phyloP scores from a whole-genome alignment of 2,888 invertebrate genomes.

The Noctua janthina region DNA sequence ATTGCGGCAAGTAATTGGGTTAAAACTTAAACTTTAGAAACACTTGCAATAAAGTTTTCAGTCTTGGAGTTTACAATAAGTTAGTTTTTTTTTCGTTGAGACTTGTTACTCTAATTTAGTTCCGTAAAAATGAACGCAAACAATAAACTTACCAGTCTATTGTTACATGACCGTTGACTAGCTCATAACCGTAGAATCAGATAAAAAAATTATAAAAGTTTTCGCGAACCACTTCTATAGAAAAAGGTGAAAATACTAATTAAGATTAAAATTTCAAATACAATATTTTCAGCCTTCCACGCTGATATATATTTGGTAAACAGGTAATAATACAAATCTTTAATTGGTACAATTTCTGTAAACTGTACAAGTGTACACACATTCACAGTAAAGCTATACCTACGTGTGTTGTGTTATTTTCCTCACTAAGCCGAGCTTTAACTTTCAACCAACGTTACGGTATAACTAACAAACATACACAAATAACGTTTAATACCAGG shows the following conservation, averaged over 20 bases:
- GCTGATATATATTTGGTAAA: background rate
- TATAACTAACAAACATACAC: slow-evolving; percentile 17
- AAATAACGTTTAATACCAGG: slow-evolving; percentile 21
- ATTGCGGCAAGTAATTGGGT: background rate
- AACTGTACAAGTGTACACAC: background rate
- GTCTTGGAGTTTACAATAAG: background rate
- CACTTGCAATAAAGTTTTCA: background rate
- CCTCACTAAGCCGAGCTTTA: slow-evolving; percentile 33
- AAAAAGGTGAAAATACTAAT: background rate
- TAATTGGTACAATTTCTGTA: background rate
- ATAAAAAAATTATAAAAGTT: background rate
- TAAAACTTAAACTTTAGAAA: background rate
- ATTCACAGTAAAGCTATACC: background rate
- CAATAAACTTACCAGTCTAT: background rate
- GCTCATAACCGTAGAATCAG: background rate
- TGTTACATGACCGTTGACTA: background rate
- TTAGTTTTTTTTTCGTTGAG: background rate
- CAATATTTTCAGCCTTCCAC: background rate
- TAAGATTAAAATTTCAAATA: background rate
- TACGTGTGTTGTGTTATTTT: slow-evolving; percentile 19
- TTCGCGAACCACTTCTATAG: background rate
- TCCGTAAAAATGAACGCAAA: background rate
- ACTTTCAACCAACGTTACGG: background rate
- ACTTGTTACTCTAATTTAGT: background rate
- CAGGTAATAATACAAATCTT: background rate